Evolutionary conservation across 1,140 invertebrate genomes (phyloP).

Genomic region (Kradibia gibbosae): DNA sequence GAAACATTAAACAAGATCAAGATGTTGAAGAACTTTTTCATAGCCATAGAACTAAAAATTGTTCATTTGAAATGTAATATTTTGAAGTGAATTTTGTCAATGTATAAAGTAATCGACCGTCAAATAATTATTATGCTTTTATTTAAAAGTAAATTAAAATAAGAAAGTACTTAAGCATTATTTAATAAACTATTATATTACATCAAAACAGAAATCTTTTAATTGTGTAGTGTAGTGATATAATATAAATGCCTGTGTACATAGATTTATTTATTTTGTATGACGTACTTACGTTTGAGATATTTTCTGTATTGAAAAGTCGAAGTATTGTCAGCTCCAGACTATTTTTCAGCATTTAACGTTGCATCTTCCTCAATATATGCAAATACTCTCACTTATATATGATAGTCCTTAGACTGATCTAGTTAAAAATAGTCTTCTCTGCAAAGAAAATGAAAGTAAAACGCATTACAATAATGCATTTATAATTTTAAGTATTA

Average conservation of each 20-base stretch:
- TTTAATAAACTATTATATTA: neutral
- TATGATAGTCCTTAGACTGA: constrained; percentile 80
- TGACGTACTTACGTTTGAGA: constrained; percentile 66
- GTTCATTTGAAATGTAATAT: constrained; percentile 2
- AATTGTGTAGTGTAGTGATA: constrained; percentile 27
- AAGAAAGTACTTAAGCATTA: neutral
- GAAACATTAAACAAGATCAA: constrained; percentile 26
- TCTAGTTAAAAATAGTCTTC: constrained; percentile 76
- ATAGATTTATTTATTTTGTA: neutral
- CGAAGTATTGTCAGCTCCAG: constrained; percentile 82
- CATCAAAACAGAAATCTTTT: neutral
- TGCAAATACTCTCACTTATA: constrained; percentile 82
- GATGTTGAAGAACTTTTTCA: neutral
- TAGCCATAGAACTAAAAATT: neutral
- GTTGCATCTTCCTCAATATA: constrained; percentile 83
- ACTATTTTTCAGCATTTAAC: constrained; percentile 81
- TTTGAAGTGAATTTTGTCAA: constrained; percentile 1
- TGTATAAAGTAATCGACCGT: neutral
- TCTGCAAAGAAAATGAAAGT: constrained; percentile 56
- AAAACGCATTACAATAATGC: neutral
- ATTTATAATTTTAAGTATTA: neutral
- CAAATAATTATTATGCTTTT: neutral
- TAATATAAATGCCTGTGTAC: too few species aligned
- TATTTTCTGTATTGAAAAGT: constrained; percentile 79
- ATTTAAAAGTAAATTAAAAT: neutral